Percentiles rank a stretch among this genome's conserved stretches.
Conservation (phyloP, 2,113 vertebrate species). For the Pseudorectes ferrugineus region DNA sequence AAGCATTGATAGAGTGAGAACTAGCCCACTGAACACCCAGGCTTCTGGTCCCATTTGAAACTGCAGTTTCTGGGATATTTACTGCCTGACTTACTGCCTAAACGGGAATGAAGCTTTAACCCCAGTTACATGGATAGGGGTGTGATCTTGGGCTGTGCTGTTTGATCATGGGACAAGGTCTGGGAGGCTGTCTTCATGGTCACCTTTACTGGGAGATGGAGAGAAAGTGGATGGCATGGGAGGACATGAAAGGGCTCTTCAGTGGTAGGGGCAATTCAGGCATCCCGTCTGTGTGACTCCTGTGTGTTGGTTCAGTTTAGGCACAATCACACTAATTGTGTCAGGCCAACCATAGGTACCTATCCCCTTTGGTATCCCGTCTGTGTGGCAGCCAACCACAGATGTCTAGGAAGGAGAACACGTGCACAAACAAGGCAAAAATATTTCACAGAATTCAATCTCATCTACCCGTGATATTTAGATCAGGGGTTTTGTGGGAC, state of each 20-base stretch:
- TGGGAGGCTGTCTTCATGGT: neutral
- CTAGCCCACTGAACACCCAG: neutral
- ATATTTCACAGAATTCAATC: neutral
- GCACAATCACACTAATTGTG: neutral
- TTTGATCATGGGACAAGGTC: neutral
- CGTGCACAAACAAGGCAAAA: neutral
- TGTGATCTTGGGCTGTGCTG: neutral
- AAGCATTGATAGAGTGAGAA: slow-evolving; percentile 40
- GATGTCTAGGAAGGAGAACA: neutral
- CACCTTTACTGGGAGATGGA: neutral
- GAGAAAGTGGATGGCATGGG: neutral
- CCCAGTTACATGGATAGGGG: neutral
- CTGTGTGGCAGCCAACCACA: neutral
- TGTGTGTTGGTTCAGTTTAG: neutral
- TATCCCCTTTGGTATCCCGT: accelerated
- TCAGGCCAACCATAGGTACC: neutral
- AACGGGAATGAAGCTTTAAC: neutral
- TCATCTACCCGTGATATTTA: neutral
- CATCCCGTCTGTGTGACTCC: neutral
- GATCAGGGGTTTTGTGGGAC: neutral
- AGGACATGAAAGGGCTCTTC: neutral
- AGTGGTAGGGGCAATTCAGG: too few relatives aligned
- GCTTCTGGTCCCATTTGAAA: neutral
- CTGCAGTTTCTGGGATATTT: neutral
- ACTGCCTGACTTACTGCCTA: neutral